Evolutionary conservation across 1,140 invertebrate genomes (phyloP).

Genomic region (Popillia japonica): DNA sequence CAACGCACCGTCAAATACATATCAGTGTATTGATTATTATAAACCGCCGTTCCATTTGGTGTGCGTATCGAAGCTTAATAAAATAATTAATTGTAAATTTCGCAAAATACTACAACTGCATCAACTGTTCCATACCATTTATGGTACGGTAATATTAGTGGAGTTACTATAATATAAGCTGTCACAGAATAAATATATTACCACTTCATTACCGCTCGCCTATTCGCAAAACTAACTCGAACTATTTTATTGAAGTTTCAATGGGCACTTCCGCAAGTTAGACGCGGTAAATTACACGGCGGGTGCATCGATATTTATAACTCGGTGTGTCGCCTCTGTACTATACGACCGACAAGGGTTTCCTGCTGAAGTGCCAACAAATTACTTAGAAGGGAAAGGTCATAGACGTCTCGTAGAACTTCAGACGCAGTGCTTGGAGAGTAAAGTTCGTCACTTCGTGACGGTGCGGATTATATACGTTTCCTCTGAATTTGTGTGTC

Average conservation of each 20-base stretch:
- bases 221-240: not conserved
- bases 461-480: not conserved
- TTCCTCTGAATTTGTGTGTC: not conserved
- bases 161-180: not conserved
- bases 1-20: no score
- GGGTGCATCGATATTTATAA: slow-evolving; percentile 4
- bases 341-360: not conserved
- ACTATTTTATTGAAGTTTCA: slow-evolving; percentile 10
- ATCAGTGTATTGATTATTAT: no score
- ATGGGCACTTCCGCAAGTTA: slow-evolving; percentile 5
- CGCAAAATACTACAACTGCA: no score
- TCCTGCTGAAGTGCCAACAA: slow-evolving; percentile 3
- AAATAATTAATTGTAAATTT: no score
- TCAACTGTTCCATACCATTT: no score
- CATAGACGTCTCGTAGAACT: not conserved
- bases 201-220: not conserved
- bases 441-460: not conserved
- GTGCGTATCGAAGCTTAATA: no score
- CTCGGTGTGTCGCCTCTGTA: not conserved
- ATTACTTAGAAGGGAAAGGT: not conserved
- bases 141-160: not conserved
- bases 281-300: not conserved
- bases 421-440: not conserved
- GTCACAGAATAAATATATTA: slow-evolving; percentile 5
- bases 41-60: no score